Evolutionary conservation across 2,797 vertebrate genomes (phyloP), one percentile per base, ranked within the genome.

Genomic region (Tiaroga cobitis): DNA sequence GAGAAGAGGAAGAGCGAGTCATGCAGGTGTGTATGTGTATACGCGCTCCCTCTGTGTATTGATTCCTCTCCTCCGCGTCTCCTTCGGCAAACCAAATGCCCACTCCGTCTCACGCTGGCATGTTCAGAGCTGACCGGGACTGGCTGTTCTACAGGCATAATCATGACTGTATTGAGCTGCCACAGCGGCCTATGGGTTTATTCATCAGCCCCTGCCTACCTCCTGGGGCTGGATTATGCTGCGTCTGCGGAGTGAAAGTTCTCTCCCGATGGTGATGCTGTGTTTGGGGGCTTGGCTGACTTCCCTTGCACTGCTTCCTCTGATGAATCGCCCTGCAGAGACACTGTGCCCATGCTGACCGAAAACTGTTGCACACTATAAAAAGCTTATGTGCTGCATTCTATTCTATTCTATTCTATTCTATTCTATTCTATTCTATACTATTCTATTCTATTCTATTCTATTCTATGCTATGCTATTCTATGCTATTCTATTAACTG

Each of bases 1-100:
- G 96, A 80, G 96, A 96, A 91, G 95, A 97, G 43, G 97, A 99
- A 88, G 97, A 99, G 88, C 97, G 94, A 83, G 95, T 94, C 37
- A 94, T 97, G 84, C 97, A 99, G 96, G 98, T 97, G 93, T 85
- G 74, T 80, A 68, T 83, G 63, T 87, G 63, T 81, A 32, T 67
- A 80, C 13, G 49, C 5, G 29, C 26, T 72, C 65, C 39, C 61
- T 70, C 69, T 87, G 61, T 78, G 39, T 77, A 86, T 84, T 63
- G 69, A 82, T 82, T 84, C 76, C 56, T 70, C 34, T 77, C 61
- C 43, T 63, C 49, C 72, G 32, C 82, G 82, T 32, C 68, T 70
- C 77, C 61, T 82, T 73, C 61, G 54, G 79, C 51, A 86, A 74
- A 81, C 68, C 74, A 79, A 59, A 81, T 83, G 80, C 68, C 67